These are phyloP conservation scores for Eublepharis macularius DNA, from an alignment of 2,113 vertebrate genomes.

Conservation along the genomic window DNA sequence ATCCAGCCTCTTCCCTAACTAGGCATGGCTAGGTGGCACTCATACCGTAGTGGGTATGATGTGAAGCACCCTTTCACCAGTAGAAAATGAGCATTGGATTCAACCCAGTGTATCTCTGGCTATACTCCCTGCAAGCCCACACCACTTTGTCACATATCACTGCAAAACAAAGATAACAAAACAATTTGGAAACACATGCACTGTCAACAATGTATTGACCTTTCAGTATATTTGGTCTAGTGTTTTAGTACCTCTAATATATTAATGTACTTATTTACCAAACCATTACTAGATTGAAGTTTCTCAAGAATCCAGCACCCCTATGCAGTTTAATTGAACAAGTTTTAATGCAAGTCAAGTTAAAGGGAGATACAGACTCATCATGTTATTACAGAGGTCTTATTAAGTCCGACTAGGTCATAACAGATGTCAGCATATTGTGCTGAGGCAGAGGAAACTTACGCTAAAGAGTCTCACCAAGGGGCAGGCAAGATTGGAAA, in stretches of 20 bases:
- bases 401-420: background rate
- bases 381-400: background rate
- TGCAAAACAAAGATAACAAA: background rate
- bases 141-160: background rate
- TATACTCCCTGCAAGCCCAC: background rate
- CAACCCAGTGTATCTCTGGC: background rate
- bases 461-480: background rate
- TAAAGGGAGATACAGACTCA: slow-evolving; percentile 4
- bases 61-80: too few relatives aligned
- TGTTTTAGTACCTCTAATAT: background rate
- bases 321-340: background rate
- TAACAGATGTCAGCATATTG: background rate
- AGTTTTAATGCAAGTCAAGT: background rate
- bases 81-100: too few relatives aligned
- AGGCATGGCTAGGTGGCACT: too few relatives aligned
- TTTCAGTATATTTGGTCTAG: background rate
- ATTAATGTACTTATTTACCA: background rate
- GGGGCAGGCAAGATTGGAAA: background rate
- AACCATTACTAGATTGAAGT: background rate
- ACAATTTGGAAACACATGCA: background rate
- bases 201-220: background rate
- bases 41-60: too few relatives aligned
- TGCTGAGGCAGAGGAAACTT: background rate
- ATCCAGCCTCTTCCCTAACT: too few relatives aligned
- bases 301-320: background rate